Evolutionary conservation across 2,888 invertebrate species (phyloP), one percentile per base, ranked within the genome.

Genomic region (Drymonia ruficornis): DNA sequence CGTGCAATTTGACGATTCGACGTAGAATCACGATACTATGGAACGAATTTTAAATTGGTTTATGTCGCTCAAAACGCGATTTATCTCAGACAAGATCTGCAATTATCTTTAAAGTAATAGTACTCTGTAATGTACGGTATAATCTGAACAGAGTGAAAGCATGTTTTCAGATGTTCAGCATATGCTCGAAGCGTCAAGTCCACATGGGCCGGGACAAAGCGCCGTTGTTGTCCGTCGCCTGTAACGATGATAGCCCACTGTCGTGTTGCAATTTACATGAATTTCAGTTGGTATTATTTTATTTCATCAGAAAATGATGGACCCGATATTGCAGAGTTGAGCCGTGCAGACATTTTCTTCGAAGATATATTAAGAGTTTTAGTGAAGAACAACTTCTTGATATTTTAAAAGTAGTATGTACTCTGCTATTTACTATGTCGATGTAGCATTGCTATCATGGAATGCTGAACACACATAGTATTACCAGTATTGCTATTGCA

Each of bases 111-210:
- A 9, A 31, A 31, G 40, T 40, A 7, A 42, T 42, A 40, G 11
- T 4, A 50, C 43, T 63, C 15, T 47, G 38, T 43, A 11, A 34
- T 34, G 11, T 34, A 34, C 0, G 31, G 31, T 55, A 49, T 64
- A 57, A 72, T 66, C 59, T 71, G 53, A 62, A 52, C 53, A 53
- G 49, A 61, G 50, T 65, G 66, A 70, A 68, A 67, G 60, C 61
- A 59, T 65, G 70, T 67, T 68, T 78, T 80, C 87, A 87, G 72
- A 81, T 87, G 86, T 65, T 68, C 57, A 73, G 83, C 86, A 87
- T 77, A 86, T 87, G 86, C 78, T 57, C 61, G 64, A 23, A 4
- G 23, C 67, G 68, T 70, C 72, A 70, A 65, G 71, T 74, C 73
- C 79, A 80, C 74, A 79, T 74, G 76, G 28, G 73, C 57, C 64